A percentile compares a stretch with the other conserved stretches of the same genome.
Conservation (phyloP, 2,888 invertebrate genomes). For the Rhamnusium bicolor region DNA sequence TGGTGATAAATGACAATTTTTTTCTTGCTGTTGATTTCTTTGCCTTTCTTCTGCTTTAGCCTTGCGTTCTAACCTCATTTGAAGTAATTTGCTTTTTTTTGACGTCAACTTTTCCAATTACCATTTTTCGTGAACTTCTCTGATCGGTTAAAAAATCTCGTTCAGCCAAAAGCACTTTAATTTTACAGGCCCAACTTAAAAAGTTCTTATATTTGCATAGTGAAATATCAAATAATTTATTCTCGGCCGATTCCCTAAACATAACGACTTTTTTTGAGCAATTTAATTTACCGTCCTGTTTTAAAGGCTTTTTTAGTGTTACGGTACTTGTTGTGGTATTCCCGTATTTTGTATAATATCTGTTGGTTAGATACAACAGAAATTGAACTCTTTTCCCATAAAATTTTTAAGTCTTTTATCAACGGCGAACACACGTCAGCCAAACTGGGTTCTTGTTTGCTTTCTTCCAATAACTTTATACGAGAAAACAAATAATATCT, state of each 20-base stretch:
- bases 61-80: neutral
- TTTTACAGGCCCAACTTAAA: too few species aligned
- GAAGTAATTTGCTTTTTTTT: neutral
- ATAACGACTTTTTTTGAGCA: neutral
- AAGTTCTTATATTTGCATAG: neutral
- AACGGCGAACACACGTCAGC: neutral
- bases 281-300: neutral
- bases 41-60: neutral
- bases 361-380: neutral
- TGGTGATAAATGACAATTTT: too few species aligned
- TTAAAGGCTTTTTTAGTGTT: neutral
- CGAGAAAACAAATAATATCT: slow-evolving; percentile 1
- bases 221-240: neutral
- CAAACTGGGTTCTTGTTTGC: neutral
- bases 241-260: slow-evolving; percentile 1
- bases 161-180: neutral
- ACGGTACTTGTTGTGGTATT: slow-evolving; percentile 1
- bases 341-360: neutral
- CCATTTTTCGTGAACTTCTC: neutral
- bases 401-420: neutral
- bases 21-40: neutral
- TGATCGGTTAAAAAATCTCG: neutral
- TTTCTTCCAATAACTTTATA: neutral
- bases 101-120: neutral
- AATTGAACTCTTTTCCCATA: neutral